Base-by-base conservation (phyloP, 2,113 vertebrate species). In the Hippocampus mohnikei region DNA sequence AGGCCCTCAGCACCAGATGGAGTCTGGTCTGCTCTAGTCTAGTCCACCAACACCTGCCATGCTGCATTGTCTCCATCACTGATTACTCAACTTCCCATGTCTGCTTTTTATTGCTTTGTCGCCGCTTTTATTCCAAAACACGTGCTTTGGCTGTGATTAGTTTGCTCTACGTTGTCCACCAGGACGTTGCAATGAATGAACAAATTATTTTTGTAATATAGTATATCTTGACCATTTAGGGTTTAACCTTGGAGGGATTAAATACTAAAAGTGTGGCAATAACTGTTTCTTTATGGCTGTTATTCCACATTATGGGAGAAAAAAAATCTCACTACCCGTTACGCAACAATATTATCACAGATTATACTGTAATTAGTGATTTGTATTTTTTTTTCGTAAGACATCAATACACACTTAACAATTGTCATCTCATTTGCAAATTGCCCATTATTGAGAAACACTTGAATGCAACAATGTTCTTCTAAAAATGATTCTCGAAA, bases 1-100 rank as follows among this genome's bases (percentile, higher is more conserved):
- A 88, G 86, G 89, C 85, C 88, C 87, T 89, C 82, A 71, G 75
- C 91, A 87, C 81, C 89, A 92, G 92, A 92, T 92, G 91, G 90
- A 93, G 91, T 87, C 90, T 87, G 84, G 91, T 91, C 84, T 90
- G 79, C 84, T 63, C 85, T 86, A 83, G 91, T 91, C 84, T 90
- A 78, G 86, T 66, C 85, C 73, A 23, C 72, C 74, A 88, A 85
- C 91, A 91, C 88, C 92, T 93, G 91, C 88, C 86, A 90, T 71
- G 78, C 33, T 58, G 29, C 80, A 89, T 90, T 92, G 89, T 91
- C 84, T 82, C 63, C 61, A 58, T 46, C 56, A 11, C 60, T 77
- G 70, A 87, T 73, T 72, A 33, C 12, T 67, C 21, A 56, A 68
- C 67, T 40, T 56, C 21, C 48, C 66, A 48, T 20, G 18, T 79